These are phyloP conservation scores for Karalla daura DNA, from an alignment of 2,797 vertebrate genomes.

Conservation along the genomic window DNA sequence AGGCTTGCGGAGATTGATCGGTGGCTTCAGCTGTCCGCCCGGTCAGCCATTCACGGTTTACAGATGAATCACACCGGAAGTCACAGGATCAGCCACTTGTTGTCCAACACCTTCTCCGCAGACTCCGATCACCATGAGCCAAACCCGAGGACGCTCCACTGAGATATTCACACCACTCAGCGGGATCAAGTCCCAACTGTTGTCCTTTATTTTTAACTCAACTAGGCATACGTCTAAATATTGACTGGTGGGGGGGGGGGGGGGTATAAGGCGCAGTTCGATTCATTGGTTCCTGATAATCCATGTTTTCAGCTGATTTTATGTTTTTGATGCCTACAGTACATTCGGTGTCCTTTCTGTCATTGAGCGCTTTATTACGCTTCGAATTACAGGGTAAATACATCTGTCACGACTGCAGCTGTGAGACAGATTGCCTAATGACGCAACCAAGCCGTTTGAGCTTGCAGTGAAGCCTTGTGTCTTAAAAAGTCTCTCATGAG, in stretches of 20 bases:
- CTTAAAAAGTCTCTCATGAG: no score
- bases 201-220: constrained; percentile 5
- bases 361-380: no score
- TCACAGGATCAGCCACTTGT: constrained; percentile 22
- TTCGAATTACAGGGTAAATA: no score
- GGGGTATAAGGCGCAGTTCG: no score
- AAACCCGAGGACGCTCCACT: background rate
- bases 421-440: no score
- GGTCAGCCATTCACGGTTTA: constrained; percentile 38
- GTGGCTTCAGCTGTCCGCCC: constrained; percentile 37
- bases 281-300: no score
- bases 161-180: constrained; percentile 4
- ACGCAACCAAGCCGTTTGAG: no score
- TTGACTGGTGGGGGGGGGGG: background rate
- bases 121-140: constrained; percentile 14
- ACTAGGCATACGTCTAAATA: background rate
- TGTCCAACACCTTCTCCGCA: constrained; percentile 24
- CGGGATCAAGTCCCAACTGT: constrained; percentile 12
- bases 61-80: constrained; percentile 35
- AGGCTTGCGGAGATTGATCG: constrained; percentile 52
- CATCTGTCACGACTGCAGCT: no score
- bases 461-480: no score
- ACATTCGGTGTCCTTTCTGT: no score
- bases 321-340: no score
- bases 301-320: no score